Evolutionary conservation across 2,888 invertebrate genomes (phyloP).

Genomic region (Mesodorylaimus sp.): DNA sequence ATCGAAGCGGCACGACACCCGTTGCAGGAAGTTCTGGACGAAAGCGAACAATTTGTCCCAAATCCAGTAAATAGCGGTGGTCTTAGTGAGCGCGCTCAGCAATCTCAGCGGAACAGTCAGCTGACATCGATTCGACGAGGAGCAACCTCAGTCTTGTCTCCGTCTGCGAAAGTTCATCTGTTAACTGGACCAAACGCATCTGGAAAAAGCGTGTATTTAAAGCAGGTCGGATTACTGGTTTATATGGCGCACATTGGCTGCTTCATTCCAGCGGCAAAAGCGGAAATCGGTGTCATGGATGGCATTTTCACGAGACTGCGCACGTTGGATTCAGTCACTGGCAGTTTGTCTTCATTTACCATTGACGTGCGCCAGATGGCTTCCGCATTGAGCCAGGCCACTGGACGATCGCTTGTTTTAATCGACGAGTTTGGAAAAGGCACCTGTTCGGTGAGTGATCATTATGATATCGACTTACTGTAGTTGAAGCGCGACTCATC

Average conservation of each 20-base stretch:
- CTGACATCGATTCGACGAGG: no score
- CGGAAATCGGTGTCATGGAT: constrained; percentile 50
- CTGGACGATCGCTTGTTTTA: constrained; percentile 50
- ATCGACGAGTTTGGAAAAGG: constrained; percentile 80
- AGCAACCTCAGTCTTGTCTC: no score
- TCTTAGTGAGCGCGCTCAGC: no score
- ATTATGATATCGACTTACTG: no score
- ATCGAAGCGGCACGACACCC: constrained; percentile 44
- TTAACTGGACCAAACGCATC: constrained; percentile 75
- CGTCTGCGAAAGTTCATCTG: constrained; percentile 47
- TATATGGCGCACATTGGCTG: constrained; percentile 73
- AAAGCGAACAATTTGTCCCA: constrained; percentile 44
- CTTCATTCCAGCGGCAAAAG: constrained; percentile 60
- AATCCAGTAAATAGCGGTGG: constrained; percentile 50
- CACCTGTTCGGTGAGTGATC: constrained; percentile 39
- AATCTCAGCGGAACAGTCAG: no score
- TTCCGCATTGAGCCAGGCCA: constrained; percentile 41
- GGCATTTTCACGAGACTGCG: constrained; percentile 57
- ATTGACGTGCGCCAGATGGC: constrained; percentile 61
- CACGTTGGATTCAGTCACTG: constrained; percentile 53
- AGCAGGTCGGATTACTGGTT: constrained; percentile 58
- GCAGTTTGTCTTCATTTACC: constrained; percentile 64
- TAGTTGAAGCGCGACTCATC: no score
- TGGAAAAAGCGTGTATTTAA: constrained; percentile 77
- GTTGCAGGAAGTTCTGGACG: constrained; percentile 46